Percentiles rank a stretch among this genome's conserved stretches.
Conservation (phyloP, 2,113 vertebrate genomes). For the Artemisiospiza belli region DNA sequence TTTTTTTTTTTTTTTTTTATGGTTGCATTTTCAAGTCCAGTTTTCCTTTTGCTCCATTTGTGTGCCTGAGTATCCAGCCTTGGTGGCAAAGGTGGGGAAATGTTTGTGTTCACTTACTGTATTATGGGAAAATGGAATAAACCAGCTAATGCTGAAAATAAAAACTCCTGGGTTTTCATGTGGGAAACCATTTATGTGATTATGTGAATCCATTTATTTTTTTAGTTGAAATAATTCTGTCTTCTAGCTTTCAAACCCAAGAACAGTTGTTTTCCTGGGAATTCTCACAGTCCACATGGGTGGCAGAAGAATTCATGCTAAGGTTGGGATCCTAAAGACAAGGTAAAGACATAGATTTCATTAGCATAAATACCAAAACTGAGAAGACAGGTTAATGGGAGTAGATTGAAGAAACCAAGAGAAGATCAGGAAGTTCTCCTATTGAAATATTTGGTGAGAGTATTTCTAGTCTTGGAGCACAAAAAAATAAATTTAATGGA, state of each 20-base stretch:
- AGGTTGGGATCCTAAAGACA: neutral
- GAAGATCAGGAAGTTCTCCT: neutral
- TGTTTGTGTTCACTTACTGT: neutral
- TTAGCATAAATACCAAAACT: neutral
- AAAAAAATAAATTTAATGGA: neutral
- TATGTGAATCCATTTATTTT: neutral
- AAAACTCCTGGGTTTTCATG: neutral
- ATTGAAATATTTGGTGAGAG: neutral
- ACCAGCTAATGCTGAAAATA: neutral
- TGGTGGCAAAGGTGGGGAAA: neutral
- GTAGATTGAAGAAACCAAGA: neutral
- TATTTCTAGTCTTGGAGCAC: neutral
- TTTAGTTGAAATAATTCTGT: neutral
- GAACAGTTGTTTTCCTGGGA: neutral
- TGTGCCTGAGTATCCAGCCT: neutral
- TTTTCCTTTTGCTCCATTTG: neutral
- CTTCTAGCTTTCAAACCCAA: neutral
- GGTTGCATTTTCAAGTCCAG: neutral
- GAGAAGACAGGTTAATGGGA: neutral
- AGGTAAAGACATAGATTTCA: neutral
- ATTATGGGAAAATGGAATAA: neutral
- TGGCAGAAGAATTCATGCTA: neutral
- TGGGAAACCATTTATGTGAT: neutral
- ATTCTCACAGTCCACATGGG: neutral
- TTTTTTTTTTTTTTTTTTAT: neutral